Evolutionary conservation across 2,888 invertebrate genomes (phyloP), one percentile per base, ranked within the genome.

Genomic region (Plebejus argus): DNA sequence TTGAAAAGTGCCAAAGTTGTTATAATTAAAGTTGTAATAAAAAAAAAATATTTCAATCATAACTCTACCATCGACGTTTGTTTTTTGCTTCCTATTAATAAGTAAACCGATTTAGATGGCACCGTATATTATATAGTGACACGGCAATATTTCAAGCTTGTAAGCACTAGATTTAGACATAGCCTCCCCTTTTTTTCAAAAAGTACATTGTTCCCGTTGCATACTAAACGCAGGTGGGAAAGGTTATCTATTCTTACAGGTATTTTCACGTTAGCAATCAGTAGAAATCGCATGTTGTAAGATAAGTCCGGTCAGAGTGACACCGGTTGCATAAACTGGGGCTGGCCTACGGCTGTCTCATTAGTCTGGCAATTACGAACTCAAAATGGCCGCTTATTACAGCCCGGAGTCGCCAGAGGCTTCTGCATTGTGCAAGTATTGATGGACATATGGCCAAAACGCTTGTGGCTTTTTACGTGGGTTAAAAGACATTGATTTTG

Each of bases 381-480:
- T 89, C 90, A 89, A 90, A 93, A 93, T 89, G 91, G 87, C 87
- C 85, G 87, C 86, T 93, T 92, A 93, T 93, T 93, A 91, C 89
- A 91, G 88, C 85, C 85, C 83, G 85, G 83, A 81, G 83, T 81
- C 79, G 89, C 89, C 89, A 81, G 85, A 82, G 90, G 91, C 91
- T 85, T 88, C 88, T 89, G 88, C 88, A 89, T 90, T 87, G 70
- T 70, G 71, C 35, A 71, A 72, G 70, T 70, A 35, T 71, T 77
- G 53, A 71, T 77, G 58, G 39, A 78, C 58, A 53, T 77, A 77
- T 75, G 78, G 78, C 76, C 53, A 35, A 56, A 35, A 70, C 18
- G 70, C 70, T 61, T 76, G 53, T 20, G 72, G 39, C 49, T 56
- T 71, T 39, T 7, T 39, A 35, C 35, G 53, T 70, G 28, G 56